Evolutionary conservation across 2,797 vertebrate genomes (phyloP).

Genomic region (Phaenicophaeus curvirostris): DNA sequence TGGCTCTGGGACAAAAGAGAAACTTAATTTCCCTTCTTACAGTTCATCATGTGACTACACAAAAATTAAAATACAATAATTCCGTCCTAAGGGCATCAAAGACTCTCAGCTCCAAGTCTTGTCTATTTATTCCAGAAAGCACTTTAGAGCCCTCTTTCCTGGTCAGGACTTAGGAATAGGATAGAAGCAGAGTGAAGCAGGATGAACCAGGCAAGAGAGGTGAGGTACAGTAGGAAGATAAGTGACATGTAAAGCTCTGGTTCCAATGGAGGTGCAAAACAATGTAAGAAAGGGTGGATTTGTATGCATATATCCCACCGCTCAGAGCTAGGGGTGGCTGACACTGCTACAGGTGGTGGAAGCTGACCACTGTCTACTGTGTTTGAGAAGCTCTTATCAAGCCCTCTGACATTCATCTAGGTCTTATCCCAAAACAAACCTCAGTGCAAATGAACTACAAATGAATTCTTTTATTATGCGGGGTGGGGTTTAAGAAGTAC

Average conservation of each 20-base stretch:
- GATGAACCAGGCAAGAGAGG: background rate
- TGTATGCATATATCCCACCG: background rate
- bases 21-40: background rate
- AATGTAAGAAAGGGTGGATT: background rate
- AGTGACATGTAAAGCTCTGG: background rate
- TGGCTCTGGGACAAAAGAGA: background rate
- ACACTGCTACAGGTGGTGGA: too few relatives aligned
- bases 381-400: background rate
- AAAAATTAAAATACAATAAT: background rate
- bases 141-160: background rate
- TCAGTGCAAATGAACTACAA: background rate
- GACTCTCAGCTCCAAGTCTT: background rate
- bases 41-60: background rate
- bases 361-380: rapidly evolving
- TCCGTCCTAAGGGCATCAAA: background rate
- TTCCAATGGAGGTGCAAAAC: background rate
- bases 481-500: background rate
- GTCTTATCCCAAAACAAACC: background rate
- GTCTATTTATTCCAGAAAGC: background rate
- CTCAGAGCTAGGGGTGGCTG: background rate
- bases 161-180: background rate
- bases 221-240: rapidly evolving
- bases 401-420: background rate
- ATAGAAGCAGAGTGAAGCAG: background rate
- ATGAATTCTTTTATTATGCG: background rate